Evolutionary conservation across 2,888 invertebrate genomes (phyloP), one percentile per base, ranked within the genome.

Genomic region (Scelioninae gen. 1): DNA sequence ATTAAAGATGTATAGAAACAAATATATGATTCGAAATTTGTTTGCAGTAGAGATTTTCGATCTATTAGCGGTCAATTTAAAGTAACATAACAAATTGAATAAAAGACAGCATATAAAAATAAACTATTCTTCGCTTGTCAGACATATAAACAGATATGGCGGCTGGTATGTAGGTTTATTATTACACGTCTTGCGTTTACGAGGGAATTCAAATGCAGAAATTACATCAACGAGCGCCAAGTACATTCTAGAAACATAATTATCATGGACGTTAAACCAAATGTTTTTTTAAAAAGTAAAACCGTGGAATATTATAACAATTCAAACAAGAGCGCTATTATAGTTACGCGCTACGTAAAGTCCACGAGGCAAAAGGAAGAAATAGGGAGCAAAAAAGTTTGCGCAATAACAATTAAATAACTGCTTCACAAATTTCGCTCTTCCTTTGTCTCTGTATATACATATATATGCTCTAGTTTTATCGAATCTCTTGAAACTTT

Each of bases 201-300:
- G 71, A 78, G 78, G 23, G 32, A 71, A 71, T 78, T 78, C 56
- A 69, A 71, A 78, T 63, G 55, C 63, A 69, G 69, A 56, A 69
- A 69, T 71, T 63, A 71, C 78, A 78, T 63, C 69, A 56, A 43
- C 62, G 49, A 78, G 45, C 45, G 47, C 63, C 63, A 69, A 69
- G 69, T 56, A 63, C 56, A 62, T 78, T 63, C 56, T 63, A 51
- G 55, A 31, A 69, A 71, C 49, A 62, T 63, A 78, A 78, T 78
- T 78, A 78, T 71, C 55, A 65, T 56, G 69, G 56, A 68, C 45
- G 53, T 78, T 63, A 56, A 71, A 56, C 38, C 29, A 77, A 63
- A 78, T 63, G 32, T 63, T 58, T 68, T 76, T 58, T 31, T 34
- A 34, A 32, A 51, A 75, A 34, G 13, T 66, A 66, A 60, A 2